phyloP scores from a whole-genome alignment of 2,888 invertebrate genomes.

The Petrolisthes cinctipes region DNA sequence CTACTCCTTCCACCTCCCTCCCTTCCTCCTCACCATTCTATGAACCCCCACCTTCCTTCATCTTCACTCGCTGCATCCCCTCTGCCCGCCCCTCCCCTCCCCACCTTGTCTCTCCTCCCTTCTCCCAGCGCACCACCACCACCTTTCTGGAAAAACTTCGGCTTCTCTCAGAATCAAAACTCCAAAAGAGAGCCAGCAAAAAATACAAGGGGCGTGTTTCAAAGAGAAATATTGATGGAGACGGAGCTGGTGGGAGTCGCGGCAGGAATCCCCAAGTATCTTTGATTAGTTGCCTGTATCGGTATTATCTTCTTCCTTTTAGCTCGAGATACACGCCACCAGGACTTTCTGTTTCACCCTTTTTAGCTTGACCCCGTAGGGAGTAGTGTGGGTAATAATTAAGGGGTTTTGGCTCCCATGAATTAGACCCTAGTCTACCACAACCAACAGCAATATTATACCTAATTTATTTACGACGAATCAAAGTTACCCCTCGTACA shows the following conservation, averaged over 20 bases:
- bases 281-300: conserved; percentile 29
- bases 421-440: too few species aligned
- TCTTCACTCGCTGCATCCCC: neutral
- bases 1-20: neutral
- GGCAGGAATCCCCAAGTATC: conserved; percentile 23
- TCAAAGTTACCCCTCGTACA: too few species aligned
- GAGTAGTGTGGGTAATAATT: neutral
- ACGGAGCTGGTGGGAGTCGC: conserved; percentile 10
- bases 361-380: too few species aligned
- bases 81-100: neutral
- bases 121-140: neutral
- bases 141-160: neutral
- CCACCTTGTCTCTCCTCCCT: neutral
- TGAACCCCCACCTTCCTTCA: neutral
- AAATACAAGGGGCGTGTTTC: conserved; percentile 11
- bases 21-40: neutral
- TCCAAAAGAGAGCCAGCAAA: conserved; percentile 11
- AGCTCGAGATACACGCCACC: too few species aligned
- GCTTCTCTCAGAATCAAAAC: neutral
- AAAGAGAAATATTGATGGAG: conserved; percentile 49
- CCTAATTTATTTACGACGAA: too few species aligned
- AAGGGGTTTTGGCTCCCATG: too few species aligned
- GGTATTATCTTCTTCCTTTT: too few species aligned
- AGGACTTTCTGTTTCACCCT: too few species aligned
- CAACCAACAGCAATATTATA: too few species aligned